These are phyloP conservation scores for Cottus gobio DNA, from an alignment of 2,113 vertebrate genomes.

Conservation along the genomic window DNA sequence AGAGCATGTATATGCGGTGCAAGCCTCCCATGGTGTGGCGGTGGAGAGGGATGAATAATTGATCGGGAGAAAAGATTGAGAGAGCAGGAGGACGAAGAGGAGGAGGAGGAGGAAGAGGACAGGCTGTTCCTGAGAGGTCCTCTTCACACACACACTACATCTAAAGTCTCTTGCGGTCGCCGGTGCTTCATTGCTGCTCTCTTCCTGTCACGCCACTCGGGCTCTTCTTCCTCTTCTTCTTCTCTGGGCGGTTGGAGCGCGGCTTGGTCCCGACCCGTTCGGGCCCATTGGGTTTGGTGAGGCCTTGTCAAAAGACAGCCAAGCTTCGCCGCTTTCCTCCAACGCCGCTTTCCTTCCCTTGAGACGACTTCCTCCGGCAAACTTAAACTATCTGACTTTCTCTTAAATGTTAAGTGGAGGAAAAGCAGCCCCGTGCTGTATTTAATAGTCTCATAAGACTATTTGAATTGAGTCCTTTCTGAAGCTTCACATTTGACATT, in stretches of 20 bases:
- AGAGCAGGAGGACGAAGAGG: not conserved
- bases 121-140: constrained; percentile 61
- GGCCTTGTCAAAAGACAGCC: constrained; percentile 51
- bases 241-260: not conserved
- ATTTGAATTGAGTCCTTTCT: not conserved
- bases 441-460: not conserved
- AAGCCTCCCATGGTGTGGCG: constrained; percentile 46
- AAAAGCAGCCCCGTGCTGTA: not conserved
- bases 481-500: not conserved
- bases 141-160: not conserved
- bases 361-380: constrained; percentile 21
- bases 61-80: constrained; percentile 58
- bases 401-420: constrained; percentile 1
- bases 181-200: constrained; percentile 4
- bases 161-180: not conserved
- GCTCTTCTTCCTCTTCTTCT: not conserved
- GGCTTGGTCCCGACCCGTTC: constrained; percentile 37
- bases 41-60: constrained; percentile 75
- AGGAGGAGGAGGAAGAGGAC: constrained; percentile 41
- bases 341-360: constrained; percentile 3
- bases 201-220: not conserved
- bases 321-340: constrained; percentile 42
- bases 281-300: constrained; percentile 48
- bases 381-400: constrained; percentile 32
- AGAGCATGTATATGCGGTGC: constrained; percentile 25